These are phyloP conservation scores for Aurelia sp. DNA, from an alignment of 30 jellyfish, hydroid and myxozoan species.

Conservation along the genomic window DNA sequence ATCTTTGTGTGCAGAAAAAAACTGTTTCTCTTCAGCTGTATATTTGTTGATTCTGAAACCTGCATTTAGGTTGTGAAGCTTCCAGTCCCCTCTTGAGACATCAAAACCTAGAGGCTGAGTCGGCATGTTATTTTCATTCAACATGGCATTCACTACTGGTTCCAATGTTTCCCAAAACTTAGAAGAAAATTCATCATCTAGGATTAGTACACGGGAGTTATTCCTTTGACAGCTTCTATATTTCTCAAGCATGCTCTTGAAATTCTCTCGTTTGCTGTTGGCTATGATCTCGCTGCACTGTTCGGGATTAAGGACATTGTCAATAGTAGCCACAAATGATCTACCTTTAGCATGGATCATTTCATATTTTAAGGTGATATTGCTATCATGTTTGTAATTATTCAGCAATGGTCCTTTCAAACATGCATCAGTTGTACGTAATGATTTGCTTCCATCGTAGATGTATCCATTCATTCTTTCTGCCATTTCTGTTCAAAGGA, in stretches of 20 bases:
- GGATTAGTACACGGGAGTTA: conserved; percentile 48
- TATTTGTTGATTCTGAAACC: conserved; percentile 52
- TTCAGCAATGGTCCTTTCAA: conserved; percentile 2
- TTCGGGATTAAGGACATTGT: conserved; percentile 16
- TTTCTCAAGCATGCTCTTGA: conserved; percentile 14
- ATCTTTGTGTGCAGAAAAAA: conserved; percentile 70
- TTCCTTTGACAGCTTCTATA: conserved; percentile 1
- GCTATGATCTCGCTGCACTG: conserved; percentile 39
- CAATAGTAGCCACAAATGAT: conserved; percentile 30
- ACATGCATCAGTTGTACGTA: conserved; percentile 39
- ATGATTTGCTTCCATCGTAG: conserved; percentile 24
- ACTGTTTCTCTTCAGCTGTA: conserved; percentile 16
- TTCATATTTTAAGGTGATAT: not conserved
- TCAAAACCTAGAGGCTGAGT: conserved; percentile 43
- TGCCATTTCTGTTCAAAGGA: too few species aligned
- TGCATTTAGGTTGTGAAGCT: conserved; percentile 18
- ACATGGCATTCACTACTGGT: not conserved
- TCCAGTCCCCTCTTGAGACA: conserved; percentile 63
- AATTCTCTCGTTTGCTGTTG: not conserved
- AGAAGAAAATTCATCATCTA: conserved; percentile 41
- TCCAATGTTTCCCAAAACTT: conserved; percentile 37
- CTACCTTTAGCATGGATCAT: conserved; percentile 2
- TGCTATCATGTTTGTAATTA: not conserved
- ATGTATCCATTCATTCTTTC: not conserved
- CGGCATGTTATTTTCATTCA: conserved; percentile 8